Evolutionary conservation across 2,888 invertebrate genomes (phyloP), one percentile per base, ranked within the genome.

Genomic region (Pandemis heparana): DNA sequence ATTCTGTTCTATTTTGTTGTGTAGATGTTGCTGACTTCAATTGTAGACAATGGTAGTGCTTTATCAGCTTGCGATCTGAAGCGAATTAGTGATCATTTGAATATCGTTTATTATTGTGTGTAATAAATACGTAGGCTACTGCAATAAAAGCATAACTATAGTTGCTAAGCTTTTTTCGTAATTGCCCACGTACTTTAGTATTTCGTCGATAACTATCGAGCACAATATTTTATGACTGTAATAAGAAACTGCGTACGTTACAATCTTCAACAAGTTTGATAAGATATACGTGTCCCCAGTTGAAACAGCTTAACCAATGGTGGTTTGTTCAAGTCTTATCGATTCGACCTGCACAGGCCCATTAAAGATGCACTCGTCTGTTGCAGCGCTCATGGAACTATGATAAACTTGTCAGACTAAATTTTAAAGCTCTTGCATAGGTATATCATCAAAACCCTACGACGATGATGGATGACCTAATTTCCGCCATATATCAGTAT

Each of bases 161-260:
- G 60, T 41, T 60, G 51, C 46, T 71, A 18, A 18, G 12, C 32
- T 60, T 60, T n/a, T 53, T 56, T 46, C 43, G 41, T 66, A 66
- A 65, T 48, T 61, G n/a, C 48, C 38, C 38, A 16, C 56, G 46
- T 59, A 16, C 53, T 53, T 56, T 56, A 16, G 23, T 74, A 60
- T 41, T 53, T 65, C n/a, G 51, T 53, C 64, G 64, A 77, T 75
- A 77, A 62, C 71, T 76, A 78, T 77, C 76, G 74, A 51, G 59
- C 59, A 64, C 73, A 70, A 75, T 75, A 61, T 76, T 80, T 79
- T 78, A 78, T 77, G 69, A 62, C 71, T 71, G 73, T 70, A 76
- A 74, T 79, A 76, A 71, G 75, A 76, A 68, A 69, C 62, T 70
- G 71, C 70, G 23, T 70, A 74, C 71, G 76, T 77, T 76, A 79